Conservation (phyloP, 2,888 invertebrate genomes). For the Netelia virgata region DNA sequence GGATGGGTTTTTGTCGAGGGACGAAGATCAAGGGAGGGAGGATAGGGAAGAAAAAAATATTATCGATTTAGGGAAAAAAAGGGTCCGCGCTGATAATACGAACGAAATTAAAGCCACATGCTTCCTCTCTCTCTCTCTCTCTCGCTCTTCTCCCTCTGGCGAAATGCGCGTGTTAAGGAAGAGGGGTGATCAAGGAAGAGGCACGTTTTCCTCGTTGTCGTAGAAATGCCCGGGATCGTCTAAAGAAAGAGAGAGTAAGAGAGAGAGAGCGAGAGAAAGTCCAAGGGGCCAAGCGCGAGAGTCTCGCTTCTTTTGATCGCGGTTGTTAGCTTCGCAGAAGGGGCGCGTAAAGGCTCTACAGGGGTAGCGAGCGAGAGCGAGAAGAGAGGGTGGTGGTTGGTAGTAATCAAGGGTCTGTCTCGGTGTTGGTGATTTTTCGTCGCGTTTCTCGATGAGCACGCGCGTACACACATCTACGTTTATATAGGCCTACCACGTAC, state of each 20-base stretch:
- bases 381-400: constrained; percentile 37
- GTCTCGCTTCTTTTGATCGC: constrained; percentile 63
- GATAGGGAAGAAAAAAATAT: constrained; percentile 1
- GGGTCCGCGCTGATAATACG: constrained; percentile 38
- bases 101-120: constrained; percentile 68
- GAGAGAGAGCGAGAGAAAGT: constrained; percentile 21
- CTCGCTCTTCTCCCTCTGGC: constrained; percentile 20
- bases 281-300: constrained; percentile 50
- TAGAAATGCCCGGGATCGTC: constrained; percentile 66
- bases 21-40: background rate
- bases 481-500: too few relatives aligned
- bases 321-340: constrained; percentile 49
- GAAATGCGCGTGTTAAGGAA: constrained; percentile 76
- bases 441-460: background rate
- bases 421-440: constrained; percentile 50
- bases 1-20: constrained; percentile 7
- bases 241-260: constrained; percentile 10
- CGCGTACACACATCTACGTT: background rate
- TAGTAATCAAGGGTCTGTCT: constrained; percentile 37
- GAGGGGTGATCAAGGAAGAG: constrained; percentile 75
- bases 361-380: background rate
- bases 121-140: constrained; percentile 60
- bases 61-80: constrained; percentile 54
- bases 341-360: constrained; percentile 16
- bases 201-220: constrained; percentile 69